phyloP scores from a whole-genome alignment of 2,797 vertebrate genomes.

The Phyllotis vaccarum region DNA sequence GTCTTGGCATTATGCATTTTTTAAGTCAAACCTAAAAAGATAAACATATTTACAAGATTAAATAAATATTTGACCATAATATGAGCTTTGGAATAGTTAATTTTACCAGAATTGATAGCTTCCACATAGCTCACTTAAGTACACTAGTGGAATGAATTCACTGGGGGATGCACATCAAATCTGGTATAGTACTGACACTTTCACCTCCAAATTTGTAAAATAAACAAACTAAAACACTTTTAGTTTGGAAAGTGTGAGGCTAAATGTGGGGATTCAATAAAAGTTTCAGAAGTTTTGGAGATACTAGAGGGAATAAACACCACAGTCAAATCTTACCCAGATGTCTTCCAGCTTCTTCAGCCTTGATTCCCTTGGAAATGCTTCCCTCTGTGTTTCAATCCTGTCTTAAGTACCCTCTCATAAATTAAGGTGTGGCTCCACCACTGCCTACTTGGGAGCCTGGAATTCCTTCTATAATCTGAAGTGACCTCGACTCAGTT shows the following conservation, averaged over 20 bases:
- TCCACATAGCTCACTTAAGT: background rate
- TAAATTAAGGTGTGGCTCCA: too few species aligned
- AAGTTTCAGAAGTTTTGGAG: too few species aligned
- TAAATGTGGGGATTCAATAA: too few species aligned
- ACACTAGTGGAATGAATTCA: background rate
- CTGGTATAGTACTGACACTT: background rate
- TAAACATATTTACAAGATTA: background rate
- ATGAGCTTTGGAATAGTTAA: background rate
- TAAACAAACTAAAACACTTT: background rate
- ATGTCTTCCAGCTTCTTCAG: too few species aligned
- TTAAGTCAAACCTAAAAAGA: background rate
- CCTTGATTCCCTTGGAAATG: too few species aligned
- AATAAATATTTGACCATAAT: background rate
- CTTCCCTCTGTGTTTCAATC: too few species aligned
- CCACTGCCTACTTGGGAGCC: too few species aligned
- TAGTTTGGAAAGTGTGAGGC: constrained; percentile 18
- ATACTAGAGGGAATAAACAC: too few species aligned
- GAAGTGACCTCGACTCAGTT: too few species aligned
- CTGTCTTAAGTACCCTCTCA: too few species aligned
- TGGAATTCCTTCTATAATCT: too few species aligned
- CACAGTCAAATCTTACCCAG: too few species aligned
- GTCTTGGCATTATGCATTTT: background rate
- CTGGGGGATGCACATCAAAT: background rate
- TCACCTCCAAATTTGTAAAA: constrained; percentile 32
- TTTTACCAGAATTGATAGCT: background rate